Conservation (phyloP, 2,888 invertebrate species). For the Nezara viridula region DNA sequence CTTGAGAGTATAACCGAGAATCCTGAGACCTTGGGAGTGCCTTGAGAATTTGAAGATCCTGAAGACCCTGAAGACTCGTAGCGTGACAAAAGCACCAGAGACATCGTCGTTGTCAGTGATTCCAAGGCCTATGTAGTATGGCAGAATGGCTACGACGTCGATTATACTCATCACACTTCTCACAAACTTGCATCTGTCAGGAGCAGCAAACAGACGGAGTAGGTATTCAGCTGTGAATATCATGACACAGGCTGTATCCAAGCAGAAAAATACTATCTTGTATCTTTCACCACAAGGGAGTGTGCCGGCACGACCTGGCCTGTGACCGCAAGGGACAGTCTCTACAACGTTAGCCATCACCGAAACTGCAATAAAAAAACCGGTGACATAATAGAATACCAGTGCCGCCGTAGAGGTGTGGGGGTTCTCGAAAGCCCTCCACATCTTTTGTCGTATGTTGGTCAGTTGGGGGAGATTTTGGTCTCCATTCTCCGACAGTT, state of each 20-base stretch:
- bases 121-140: constrained; percentile 98
- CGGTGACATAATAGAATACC: constrained; percentile 99
- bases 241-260: constrained; percentile 99
- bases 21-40: constrained; percentile 98
- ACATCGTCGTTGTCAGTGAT: constrained; percentile 99
- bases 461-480: constrained; percentile 90
- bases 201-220: constrained; percentile 96
- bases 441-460: constrained; percentile 95
- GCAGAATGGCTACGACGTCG: constrained; percentile 98
- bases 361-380: constrained; percentile 99
- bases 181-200: constrained; percentile 96
- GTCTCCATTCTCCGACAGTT: constrained; percentile 91
- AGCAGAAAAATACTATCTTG: constrained; percentile 98
- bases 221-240: constrained; percentile 99
- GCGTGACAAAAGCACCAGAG: constrained; percentile 98
- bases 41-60: constrained; percentile 99
- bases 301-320: constrained; percentile 88
- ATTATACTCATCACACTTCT: constrained; percentile 99
- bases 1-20: constrained; percentile 98
- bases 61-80: constrained; percentile 99
- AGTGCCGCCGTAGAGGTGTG: constrained; percentile 99
- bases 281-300: constrained; percentile 97
- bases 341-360: constrained; percentile 99
- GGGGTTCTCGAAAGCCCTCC: constrained; percentile 99
- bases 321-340: constrained; percentile 93